Base-by-base conservation (phyloP, 92 coral and sea anemone species). In the Porites evermanni region DNA sequence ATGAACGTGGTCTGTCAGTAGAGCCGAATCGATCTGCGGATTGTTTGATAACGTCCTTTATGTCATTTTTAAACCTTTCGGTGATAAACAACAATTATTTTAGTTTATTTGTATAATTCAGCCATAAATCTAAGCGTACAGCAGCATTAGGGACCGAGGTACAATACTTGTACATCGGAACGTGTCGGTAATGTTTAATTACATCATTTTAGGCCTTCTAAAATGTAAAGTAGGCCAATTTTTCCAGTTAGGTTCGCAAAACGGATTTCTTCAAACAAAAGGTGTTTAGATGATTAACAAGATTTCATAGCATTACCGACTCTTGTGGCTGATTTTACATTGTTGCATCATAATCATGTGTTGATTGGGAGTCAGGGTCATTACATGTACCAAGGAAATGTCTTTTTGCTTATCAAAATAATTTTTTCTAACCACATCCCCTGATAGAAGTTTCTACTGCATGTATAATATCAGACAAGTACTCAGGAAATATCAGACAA, bases 401-500 rank as follows among this genome's bases (percentile, higher is more conserved):
- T 19, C 61, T 20, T 51, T 38, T 19, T 74, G n/a, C 71, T 67
- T 32, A n/a, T 23, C 12, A 67, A 67, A 67, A 20, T 6, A 20
- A 67, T 7, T 8, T 17, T 67, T 63, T 16, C 67, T 38, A 63
- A 63, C 67, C 77, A n/a, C 59, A 72, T 74, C 64, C 75, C 47
- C 32, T 20, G 67, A n/a, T 16, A 67, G 23, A 67, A 17, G 21
- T 11, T 67, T 5, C 13, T 7, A 21, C 13, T 9, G 10, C 29
- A 1, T 67, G 10, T 8, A 2, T 11, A 7, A 16, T 64, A 16
- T 64, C 19, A n/a, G 17, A 20, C 79, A 74, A 64, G 63, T 21
- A 6, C 80, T 21, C 10, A 38, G 70, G 81, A 77, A 77, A 70
- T 78, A 6, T 77, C 81, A 19, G 44, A 21, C 81, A 77, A 77